A percentile compares a stretch with the other conserved stretches of the same genome.
These are phyloP conservation scores for Dorcus parallelipipedus DNA, from an alignment of 2,888 invertebrate genomes.

Conservation along the genomic window DNA sequence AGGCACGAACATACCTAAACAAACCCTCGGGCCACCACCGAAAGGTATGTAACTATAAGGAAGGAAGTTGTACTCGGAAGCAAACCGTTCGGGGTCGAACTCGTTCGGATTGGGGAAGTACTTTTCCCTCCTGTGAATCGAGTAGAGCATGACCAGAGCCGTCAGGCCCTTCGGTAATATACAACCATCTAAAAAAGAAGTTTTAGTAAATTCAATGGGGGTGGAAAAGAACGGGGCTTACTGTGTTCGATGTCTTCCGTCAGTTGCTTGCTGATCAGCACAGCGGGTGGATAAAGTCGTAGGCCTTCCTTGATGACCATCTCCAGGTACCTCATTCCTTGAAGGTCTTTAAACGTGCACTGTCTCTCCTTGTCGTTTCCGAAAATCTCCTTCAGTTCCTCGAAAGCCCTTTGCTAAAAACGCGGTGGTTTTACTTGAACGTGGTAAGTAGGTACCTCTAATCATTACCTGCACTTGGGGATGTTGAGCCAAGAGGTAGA, in stretches of 20 bases:
- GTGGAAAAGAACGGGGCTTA: slow-evolving; percentile 16
- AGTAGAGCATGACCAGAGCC: slow-evolving; percentile 11
- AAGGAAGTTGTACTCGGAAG: slow-evolving; percentile 33
- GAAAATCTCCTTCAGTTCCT: slow-evolving; percentile 44
- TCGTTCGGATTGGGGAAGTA: slow-evolving; percentile 46
- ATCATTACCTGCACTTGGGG: slow-evolving; percentile 43
- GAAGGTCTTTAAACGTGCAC: slow-evolving; percentile 42
- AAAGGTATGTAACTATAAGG: slow-evolving; percentile 41
- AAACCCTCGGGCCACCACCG: slow-evolving; percentile 40
- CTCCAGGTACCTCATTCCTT: slow-evolving; percentile 55
- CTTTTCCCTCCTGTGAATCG: slow-evolving; percentile 46
- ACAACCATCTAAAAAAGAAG: slow-evolving; percentile 13
- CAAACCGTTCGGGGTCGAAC: slow-evolving; percentile 42
- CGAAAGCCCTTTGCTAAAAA: slow-evolving; percentile 40
- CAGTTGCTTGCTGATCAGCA: slow-evolving; percentile 49
- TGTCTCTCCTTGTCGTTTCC: slow-evolving; percentile 25
- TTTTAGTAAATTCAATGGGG: neutral
- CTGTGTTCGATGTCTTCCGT: slow-evolving; percentile 44
- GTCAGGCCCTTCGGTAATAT: slow-evolving; percentile 18
- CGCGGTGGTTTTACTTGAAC: neutral
- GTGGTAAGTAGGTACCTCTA: neutral
- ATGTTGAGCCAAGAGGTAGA: slow-evolving; percentile 48
- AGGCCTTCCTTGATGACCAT: slow-evolving; percentile 54
- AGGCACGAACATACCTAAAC: slow-evolving; percentile 20
- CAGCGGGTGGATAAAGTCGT: slow-evolving; percentile 54